A percentile compares a stretch with the other conserved stretches of the same genome.
These are phyloP conservation scores for Nymphalis io DNA, from an alignment of 1,140 invertebrate genomes.

Conservation along the genomic window DNA sequence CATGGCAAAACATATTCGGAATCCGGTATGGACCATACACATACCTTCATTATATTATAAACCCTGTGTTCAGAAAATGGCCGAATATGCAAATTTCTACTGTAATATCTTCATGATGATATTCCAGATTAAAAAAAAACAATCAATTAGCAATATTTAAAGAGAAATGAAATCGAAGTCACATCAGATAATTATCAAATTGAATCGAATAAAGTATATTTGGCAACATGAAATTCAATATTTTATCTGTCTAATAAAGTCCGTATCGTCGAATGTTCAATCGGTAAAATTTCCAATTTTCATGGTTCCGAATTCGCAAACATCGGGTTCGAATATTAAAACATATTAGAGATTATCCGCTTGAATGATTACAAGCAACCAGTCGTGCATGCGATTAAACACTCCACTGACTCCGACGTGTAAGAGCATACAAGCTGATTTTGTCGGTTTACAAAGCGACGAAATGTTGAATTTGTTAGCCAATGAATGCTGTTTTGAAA, in stretches of 20 bases:
- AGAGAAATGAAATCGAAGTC: too few relatives aligned
- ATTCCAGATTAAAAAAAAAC: too few relatives aligned
- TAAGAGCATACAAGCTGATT: slow-evolving; percentile 14
- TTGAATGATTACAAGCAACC: slow-evolving; percentile 39
- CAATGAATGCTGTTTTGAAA: background rate
- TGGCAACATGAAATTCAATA: background rate
- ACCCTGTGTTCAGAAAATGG: too few relatives aligned
- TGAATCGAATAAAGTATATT: background rate
- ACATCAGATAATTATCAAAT: background rate
- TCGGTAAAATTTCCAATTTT: slow-evolving; percentile 19
- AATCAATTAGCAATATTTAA: too few relatives aligned
- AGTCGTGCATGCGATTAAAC: slow-evolving; percentile 49
- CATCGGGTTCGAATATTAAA: slow-evolving; percentile 45
- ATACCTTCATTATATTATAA: too few relatives aligned
- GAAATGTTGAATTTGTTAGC: slow-evolving; percentile 6
- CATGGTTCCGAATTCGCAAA: slow-evolving; percentile 23
- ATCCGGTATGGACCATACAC: too few relatives aligned
- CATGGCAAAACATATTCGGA: too few relatives aligned
- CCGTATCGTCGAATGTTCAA: background rate
- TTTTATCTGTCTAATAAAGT: slow-evolving; percentile 9
- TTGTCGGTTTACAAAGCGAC: slow-evolving; percentile 17
- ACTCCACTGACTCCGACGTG: slow-evolving; percentile 28
- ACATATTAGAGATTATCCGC: slow-evolving; percentile 51
- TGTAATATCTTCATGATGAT: too few relatives aligned
- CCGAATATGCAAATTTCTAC: too few relatives aligned